These are phyloP conservation scores for Pyrochroa serraticornis DNA, from an alignment of 2,888 invertebrate species.

Conservation along the genomic window DNA sequence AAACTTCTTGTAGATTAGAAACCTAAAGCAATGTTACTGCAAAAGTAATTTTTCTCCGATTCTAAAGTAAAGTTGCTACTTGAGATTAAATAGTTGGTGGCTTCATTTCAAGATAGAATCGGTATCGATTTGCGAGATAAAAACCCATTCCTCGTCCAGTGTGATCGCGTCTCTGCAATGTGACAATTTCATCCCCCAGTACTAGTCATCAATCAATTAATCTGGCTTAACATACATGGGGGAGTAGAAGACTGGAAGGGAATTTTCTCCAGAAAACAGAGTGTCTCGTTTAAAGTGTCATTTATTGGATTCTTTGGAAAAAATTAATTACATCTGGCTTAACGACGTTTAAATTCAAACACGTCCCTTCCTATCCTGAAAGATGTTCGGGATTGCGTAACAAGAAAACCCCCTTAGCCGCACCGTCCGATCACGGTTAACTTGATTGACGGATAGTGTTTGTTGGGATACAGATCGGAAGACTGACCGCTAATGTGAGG, in stretches of 20 bases:
- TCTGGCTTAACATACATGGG: constrained; percentile 34
- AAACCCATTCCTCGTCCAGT: constrained; percentile 11
- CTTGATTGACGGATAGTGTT: constrained; percentile 27
- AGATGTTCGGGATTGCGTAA: constrained; percentile 12
- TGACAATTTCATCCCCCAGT: constrained; percentile 32
- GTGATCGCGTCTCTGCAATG: constrained; percentile 26
- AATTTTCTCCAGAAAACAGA: constrained; percentile 22
- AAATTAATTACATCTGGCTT: constrained; percentile 28
- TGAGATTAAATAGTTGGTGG: too few relatives aligned
- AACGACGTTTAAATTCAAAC: constrained; percentile 16
- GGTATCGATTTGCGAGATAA: constrained; percentile 14
- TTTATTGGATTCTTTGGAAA: constrained; percentile 21
- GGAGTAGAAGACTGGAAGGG: constrained; percentile 27
- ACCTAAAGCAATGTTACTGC: too few relatives aligned
- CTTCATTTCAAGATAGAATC: neutral
- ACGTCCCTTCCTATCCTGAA: neutral
- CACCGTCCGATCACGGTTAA: neutral
- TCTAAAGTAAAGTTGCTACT: too few relatives aligned
- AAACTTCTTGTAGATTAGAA: too few relatives aligned
- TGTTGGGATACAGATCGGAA: constrained; percentile 1
- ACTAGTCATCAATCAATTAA: constrained; percentile 38
- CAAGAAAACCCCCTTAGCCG: constrained; percentile 17
- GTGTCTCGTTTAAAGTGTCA: constrained; percentile 19
- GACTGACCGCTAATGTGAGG: constrained; percentile 27
- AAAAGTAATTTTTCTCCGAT: too few relatives aligned